A percentile compares a stretch with the other conserved stretches of the same genome.
These are phyloP conservation scores for Alligator mississippiensis DNA, from an alignment of 2,113 vertebrate genomes.

Conservation along the genomic window DNA sequence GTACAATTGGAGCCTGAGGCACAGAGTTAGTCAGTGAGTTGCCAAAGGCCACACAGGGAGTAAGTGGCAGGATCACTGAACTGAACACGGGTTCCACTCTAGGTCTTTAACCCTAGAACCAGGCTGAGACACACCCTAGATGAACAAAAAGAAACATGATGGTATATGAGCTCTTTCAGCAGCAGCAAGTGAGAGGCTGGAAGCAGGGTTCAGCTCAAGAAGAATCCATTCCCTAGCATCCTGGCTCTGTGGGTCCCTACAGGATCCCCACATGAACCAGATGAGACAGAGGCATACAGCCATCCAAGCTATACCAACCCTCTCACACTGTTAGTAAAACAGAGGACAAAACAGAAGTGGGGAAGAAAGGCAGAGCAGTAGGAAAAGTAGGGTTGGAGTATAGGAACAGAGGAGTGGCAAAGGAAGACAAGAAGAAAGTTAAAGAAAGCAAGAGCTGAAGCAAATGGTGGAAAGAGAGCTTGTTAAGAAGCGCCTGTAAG, in stretches of 20 bases:
- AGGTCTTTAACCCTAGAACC: neutral
- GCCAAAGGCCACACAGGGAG: neutral
- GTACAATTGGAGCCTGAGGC: neutral
- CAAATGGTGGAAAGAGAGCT: neutral
- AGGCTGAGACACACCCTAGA: neutral
- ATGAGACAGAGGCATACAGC: too few relatives aligned
- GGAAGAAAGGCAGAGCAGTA: neutral
- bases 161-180: neutral
- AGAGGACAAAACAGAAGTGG: neutral
- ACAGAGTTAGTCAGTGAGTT: neutral
- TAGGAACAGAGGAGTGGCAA: accelerated
- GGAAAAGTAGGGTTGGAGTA: neutral
- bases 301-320: neutral
- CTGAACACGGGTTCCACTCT: neutral
- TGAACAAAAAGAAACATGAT: neutral
- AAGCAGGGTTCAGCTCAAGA: too few relatives aligned
- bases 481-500: neutral
- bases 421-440: neutral
- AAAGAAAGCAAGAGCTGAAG: neutral
- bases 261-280: neutral
- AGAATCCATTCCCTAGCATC: accelerated
- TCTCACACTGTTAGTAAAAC: neutral
- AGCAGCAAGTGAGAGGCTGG: accelerated
- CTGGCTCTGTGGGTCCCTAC: neutral
- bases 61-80: neutral